Conservation (phyloP, 2,113 vertebrate species). For the Nesogale talazaci region DNA sequence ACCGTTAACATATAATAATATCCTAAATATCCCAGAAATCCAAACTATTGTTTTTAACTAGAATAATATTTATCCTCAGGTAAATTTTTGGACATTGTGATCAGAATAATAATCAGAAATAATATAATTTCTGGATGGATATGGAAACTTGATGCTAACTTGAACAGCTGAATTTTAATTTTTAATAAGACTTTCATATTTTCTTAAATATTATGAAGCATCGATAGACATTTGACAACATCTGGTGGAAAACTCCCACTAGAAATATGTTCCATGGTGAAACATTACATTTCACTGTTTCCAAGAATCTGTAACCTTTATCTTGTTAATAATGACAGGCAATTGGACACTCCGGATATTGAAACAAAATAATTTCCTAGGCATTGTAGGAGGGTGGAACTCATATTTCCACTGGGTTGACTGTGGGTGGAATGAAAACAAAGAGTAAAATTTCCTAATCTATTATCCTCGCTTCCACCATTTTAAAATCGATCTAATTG, state of each 20-base stretch:
- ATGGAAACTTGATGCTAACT: background rate
- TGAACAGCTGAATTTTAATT: background rate
- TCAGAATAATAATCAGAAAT: too few relatives aligned
- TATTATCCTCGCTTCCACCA: background rate
- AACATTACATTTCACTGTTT: conserved; percentile 32
- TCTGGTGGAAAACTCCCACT: conserved; percentile 44
- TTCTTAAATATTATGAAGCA: conserved; percentile 10
- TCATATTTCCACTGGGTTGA: conserved; percentile 47
- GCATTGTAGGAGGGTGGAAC: conserved; percentile 46
- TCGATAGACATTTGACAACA: background rate
- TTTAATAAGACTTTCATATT: conserved; percentile 18
- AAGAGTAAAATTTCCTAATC: conserved; percentile 25
- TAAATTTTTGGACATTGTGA: background rate
- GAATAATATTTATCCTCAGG: background rate
- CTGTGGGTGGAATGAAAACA: conserved; percentile 41
- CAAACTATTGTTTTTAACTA: background rate
- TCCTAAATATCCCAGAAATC: conserved; percentile 64
- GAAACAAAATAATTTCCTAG: conserved; percentile 68
- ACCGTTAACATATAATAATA: conserved; percentile 62
- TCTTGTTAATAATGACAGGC: conserved; percentile 46
- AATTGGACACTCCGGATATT: conserved; percentile 19
- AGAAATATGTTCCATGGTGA: conserved; percentile 31
- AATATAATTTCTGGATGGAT: background rate
- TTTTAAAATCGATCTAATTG: background rate
- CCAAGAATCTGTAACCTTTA: conserved; percentile 37